Base-by-base conservation (phyloP, 2,113 vertebrate species). In the Xiphophorus couchianus region DNA sequence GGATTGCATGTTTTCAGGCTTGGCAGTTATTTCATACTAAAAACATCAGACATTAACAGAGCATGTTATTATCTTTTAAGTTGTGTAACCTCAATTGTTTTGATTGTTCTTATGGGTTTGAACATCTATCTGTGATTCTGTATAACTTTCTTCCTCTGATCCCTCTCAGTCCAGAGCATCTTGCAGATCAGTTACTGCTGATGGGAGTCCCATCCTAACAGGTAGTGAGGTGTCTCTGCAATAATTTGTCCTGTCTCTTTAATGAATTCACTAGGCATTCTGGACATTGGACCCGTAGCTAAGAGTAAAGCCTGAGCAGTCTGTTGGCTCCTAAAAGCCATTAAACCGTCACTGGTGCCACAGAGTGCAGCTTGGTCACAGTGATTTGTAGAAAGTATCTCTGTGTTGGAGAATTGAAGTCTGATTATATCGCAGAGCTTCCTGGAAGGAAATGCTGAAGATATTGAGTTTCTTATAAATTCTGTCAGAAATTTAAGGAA, bases 161-260 rank as follows among this genome's bases (percentile, higher is more conserved):
- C 39, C 39, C 13, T 42, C 39, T 42, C 13, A 42, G 39, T 42
- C 83, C 60, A 9, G 2, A 73, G 63, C 84, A 88, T 90, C 87
- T 88, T 87, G 89, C 88, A 86, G 90, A 89, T 90, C 84, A 89
- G 84, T 89, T 87, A 86, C 77, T 67, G 82, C 78, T 91, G 90
- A 92, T 91, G 85, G 86, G 88, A 86, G 82, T 87, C 87, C 84
- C 76, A 37, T 74, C 77, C 84, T 86, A 85, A 85, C 88, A 86
- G 88, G 84, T 89, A 90, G 89, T 86, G 86, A 91, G 86, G 77
- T 88, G 82, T 90, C 82, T 71, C 66, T 11, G 73, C 78, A 60
- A 82, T 89, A 84, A 87, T 90, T 90, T 78, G 71, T 88, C 73
- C 87, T 88, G 88, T 90, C 73, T 25, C 89, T 90, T 77, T 93